Conservation (phyloP, 2,888 invertebrate species). For the Aporophyla nigra region DNA sequence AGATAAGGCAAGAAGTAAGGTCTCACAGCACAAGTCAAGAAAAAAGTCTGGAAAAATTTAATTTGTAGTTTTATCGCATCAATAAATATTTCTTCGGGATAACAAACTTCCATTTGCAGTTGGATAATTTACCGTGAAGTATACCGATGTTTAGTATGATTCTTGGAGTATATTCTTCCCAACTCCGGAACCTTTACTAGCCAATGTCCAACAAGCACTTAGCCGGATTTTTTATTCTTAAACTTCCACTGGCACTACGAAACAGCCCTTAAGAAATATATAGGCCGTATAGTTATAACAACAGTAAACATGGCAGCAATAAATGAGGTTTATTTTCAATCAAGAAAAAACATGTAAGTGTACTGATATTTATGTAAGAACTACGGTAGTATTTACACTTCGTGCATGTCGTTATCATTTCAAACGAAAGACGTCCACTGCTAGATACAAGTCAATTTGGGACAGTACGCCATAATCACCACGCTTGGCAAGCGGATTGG, state of each 20-base stretch:
- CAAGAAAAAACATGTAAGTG: slow-evolving; percentile 1
- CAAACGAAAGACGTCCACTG: too few species aligned
- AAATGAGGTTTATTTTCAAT: background rate
- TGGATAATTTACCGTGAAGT: background rate
- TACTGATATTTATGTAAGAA: slow-evolving; percentile 1
- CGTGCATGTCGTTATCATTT: background rate
- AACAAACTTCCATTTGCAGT: background rate
- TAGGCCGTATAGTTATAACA: background rate
- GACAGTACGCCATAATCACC: too few species aligned
- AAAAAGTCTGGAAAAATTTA: too few species aligned
- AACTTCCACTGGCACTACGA: background rate
- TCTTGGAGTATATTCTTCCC: background rate
- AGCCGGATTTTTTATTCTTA: background rate
- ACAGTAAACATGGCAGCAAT: background rate
- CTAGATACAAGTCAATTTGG: too few species aligned
- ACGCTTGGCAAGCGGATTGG: too few species aligned
- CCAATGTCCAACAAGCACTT: background rate
- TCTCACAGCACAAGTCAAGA: background rate
- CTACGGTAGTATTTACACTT: background rate
- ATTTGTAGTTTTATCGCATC: background rate
- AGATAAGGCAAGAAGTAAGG: background rate
- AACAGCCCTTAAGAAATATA: background rate
- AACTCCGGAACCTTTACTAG: background rate
- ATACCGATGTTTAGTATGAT: too few species aligned
- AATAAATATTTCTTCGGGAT: background rate